A percentile compares a stretch with the other conserved stretches of the same genome.
These are phyloP conservation scores for Dinocampus coccinellae DNA, from an alignment of 2,888 invertebrate species.

Conservation along the genomic window DNA sequence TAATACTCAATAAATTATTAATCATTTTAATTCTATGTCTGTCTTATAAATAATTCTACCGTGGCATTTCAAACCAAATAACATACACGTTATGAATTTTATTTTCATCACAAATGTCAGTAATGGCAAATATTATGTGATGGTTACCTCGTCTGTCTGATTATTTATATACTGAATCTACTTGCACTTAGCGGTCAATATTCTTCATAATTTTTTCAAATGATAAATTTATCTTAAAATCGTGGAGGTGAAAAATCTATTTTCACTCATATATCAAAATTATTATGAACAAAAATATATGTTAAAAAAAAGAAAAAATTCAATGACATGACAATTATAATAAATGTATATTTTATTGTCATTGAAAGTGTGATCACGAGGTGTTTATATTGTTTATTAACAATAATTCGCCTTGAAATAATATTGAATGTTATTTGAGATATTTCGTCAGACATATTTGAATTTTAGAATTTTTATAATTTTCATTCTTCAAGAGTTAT, in stretches of 20 bases:
- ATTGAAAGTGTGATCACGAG: no score
- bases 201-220: no score
- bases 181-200: background rate
- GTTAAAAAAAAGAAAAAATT: no score
- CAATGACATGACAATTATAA: no score
- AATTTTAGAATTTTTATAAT: background rate
- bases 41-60: background rate
- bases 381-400: background rate
- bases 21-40: background rate
- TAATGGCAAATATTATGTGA: background rate
- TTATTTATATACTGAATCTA: background rate
- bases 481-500: background rate
- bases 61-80: background rate
- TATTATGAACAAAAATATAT: background rate
- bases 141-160: background rate
- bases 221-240: no score
- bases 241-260: no score
- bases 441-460: background rate
- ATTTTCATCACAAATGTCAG: no score
- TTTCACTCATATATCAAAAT: background rate
- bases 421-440: background rate
- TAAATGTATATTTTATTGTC: no score
- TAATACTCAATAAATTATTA: background rate
- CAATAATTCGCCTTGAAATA: background rate
- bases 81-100: no score